Conservation (phyloP, 30 jellyfish, hydroid and myxozoan species). For the Aurelia aurita complex sp. Pacific region DNA sequence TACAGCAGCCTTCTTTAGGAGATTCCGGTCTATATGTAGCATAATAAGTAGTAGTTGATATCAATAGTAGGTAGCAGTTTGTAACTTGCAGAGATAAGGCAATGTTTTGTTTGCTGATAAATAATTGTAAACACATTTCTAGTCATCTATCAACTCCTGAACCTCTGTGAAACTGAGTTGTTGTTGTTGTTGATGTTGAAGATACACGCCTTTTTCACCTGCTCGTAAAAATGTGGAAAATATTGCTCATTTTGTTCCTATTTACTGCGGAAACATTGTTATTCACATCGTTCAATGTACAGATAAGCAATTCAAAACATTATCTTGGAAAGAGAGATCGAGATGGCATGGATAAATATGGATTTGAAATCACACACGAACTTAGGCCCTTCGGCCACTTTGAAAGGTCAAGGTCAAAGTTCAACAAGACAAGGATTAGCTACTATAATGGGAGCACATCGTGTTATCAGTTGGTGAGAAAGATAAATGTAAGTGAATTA, state of each 20-base stretch:
- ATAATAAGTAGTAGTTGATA: no score
- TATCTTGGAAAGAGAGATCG: background rate
- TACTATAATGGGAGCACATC: conserved; percentile 12
- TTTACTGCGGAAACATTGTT: background rate
- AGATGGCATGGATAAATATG: no score
- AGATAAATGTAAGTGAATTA: conserved; percentile 10
- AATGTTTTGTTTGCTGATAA: no score
- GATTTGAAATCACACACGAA: conserved; percentile 32
- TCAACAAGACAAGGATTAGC: conserved; percentile 2
- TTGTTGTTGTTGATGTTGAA: no score
- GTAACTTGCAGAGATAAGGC: no score
- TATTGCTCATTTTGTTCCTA: background rate
- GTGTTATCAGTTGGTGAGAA: background rate
- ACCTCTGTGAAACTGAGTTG: no score
- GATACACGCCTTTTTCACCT: background rate
- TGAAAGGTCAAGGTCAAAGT: conserved; percentile 29
- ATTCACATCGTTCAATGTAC: background rate
- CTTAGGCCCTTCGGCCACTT: conserved; percentile 36
- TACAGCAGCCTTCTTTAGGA: no score
- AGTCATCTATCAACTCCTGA: no score
- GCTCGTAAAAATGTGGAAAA: no score
- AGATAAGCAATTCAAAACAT: background rate
- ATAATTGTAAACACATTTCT: no score
- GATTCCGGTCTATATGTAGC: no score
- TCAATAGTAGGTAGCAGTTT: no score